phyloP scores from a whole-genome alignment of 2,113 vertebrate genomes.

The Platycercus adscitus region DNA sequence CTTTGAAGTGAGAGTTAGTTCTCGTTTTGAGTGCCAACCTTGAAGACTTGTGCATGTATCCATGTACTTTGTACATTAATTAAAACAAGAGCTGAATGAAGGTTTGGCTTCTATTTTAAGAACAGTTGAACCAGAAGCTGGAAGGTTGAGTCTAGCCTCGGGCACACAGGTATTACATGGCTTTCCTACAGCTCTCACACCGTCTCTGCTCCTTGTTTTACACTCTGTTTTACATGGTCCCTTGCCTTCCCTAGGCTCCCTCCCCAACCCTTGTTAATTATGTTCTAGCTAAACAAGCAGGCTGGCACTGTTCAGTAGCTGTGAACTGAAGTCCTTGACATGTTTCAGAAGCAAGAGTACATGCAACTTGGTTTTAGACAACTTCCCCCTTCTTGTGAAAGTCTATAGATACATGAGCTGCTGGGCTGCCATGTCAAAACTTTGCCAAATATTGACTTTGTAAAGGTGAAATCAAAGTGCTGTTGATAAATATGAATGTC shows the following conservation, averaged over 20 bases:
- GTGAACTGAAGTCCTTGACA: constrained; percentile 12
- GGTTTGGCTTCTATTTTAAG: background rate
- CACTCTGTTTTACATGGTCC: background rate
- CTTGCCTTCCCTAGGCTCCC: background rate
- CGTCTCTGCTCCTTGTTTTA: background rate
- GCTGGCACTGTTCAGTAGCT: constrained; percentile 17
- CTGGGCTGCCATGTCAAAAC: constrained; percentile 21
- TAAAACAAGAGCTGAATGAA: background rate
- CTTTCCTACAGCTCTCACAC: background rate
- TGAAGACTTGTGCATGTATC: background rate
- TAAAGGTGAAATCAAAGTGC: constrained; percentile 66
- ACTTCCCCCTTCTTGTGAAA: background rate
- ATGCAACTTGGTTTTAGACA: constrained; percentile 35
- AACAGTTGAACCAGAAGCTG: background rate
- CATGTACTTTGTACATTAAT: background rate
- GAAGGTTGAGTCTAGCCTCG: constrained; percentile 27
- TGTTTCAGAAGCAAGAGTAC: constrained; percentile 46
- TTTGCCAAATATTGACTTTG: constrained; percentile 70
- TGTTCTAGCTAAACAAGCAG: constrained; percentile 33
- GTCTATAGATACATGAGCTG: constrained; percentile 36
- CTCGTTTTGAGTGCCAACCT: background rate
- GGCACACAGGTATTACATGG: background rate
- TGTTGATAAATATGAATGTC: constrained; percentile 69
- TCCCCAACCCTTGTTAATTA: background rate
- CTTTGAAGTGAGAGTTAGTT: background rate